These are phyloP conservation scores for Lithobates pipiens DNA, from an alignment of 2,797 vertebrate genomes.

Conservation along the genomic window DNA sequence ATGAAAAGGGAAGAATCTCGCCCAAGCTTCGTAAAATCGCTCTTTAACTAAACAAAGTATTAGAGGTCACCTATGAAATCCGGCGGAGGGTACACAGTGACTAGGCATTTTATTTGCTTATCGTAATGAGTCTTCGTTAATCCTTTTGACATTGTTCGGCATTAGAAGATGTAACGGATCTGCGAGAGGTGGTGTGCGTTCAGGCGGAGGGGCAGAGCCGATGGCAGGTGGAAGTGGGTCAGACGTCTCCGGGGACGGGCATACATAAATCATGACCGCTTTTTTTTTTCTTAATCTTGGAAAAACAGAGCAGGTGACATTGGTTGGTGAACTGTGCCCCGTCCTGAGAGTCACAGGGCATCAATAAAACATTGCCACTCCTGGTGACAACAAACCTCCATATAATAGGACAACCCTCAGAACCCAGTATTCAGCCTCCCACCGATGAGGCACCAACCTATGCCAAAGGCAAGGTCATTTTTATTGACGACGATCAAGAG, in stretches of 20 bases:
- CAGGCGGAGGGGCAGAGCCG: neutral
- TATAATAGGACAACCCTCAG: no score
- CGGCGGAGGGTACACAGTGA: neutral
- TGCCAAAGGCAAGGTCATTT: no score
- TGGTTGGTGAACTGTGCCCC: neutral
- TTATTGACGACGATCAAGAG: no score
- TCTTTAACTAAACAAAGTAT: neutral
- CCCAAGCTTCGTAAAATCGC: no score
- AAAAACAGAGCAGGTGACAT: conserved; percentile 18
- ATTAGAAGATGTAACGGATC: neutral
- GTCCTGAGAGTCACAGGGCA: neutral
- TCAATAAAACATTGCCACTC: neutral
- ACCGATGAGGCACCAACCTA: no score
- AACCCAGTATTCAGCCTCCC: no score
- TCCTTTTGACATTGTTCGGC: conserved; percentile 5
- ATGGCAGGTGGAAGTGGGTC: conserved; percentile 21
- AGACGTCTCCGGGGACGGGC: conserved; percentile 12
- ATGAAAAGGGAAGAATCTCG: no score
- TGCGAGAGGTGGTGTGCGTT: neutral
- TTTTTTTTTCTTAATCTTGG: conserved; percentile 8
- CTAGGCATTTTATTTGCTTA: neutral
- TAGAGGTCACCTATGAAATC: neutral
- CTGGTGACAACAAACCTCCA: no score
- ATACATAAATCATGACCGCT: conserved; percentile 32
- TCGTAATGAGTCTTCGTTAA: neutral